Conservation (phyloP, 1,140 invertebrate species). For the Forficula auricularia region DNA sequence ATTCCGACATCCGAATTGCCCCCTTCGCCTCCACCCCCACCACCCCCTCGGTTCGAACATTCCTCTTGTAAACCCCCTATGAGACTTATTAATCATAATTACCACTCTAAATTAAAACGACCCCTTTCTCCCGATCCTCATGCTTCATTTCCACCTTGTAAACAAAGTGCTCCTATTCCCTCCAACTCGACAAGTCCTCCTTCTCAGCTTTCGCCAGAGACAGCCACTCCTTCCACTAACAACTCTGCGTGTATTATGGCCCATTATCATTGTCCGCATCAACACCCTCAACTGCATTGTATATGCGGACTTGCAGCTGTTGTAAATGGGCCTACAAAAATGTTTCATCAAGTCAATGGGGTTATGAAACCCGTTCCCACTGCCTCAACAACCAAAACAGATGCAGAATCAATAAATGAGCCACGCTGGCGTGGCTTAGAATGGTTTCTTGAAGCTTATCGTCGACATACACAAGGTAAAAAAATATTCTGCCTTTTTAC, state of each 20-base stretch:
- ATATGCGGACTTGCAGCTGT: background rate
- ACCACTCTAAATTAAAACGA: background rate
- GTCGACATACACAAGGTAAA: constrained; percentile 27
- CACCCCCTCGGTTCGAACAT: constrained; percentile 21
- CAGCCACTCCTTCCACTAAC: background rate
- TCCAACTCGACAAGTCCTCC: too few relatives aligned
- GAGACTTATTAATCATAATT: background rate
- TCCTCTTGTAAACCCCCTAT: background rate
- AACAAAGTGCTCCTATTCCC: too few relatives aligned
- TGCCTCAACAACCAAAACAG: constrained; percentile 18
- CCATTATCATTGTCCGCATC: background rate
- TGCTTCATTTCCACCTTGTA: too few relatives aligned
- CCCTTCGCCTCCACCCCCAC: constrained; percentile 22
- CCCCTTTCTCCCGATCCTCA: background rate
- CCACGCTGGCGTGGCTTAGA: constrained; percentile 27
- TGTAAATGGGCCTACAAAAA: background rate
- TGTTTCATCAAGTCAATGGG: background rate
- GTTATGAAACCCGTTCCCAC: constrained; percentile 16
- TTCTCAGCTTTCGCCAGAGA: too few relatives aligned
- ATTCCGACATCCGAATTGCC: constrained; percentile 21
- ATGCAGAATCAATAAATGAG: constrained; percentile 11
- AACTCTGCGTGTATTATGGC: background rate
- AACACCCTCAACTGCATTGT: background rate
- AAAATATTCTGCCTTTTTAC: constrained; percentile 1
- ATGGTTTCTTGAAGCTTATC: constrained; percentile 25